Conservation (phyloP, 2,113 vertebrate genomes). For the Nannospalax galili region DNA sequence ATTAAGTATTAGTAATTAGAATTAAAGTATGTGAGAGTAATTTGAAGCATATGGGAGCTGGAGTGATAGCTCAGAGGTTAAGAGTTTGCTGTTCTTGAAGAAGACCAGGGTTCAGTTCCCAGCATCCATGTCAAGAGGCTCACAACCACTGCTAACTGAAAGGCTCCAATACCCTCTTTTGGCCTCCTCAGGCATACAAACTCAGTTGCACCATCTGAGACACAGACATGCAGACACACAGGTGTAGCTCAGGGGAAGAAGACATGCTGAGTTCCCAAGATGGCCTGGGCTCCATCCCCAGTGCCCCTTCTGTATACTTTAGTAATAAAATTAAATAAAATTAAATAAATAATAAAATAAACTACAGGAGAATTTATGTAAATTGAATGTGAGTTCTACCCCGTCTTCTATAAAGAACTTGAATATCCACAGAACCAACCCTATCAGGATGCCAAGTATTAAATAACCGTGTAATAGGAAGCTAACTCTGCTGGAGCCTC, state of each 20-base stretch:
- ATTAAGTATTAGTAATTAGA: background rate
- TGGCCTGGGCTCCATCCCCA: background rate
- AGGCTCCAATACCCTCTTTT: no score
- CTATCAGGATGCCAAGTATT: background rate
- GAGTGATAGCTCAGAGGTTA: background rate
- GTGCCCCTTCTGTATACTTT: background rate
- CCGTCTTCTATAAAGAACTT: background rate
- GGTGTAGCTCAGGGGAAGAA: background rate
- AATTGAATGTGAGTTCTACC: background rate
- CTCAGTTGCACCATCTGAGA: background rate
- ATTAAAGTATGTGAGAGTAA: background rate
- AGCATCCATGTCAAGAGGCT: background rate
- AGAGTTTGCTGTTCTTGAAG: background rate
- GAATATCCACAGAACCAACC: background rate
- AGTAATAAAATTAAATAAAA: background rate
- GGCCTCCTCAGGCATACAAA: background rate
- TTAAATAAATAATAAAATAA: background rate
- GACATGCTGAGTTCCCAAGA: background rate
- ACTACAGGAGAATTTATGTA: background rate
- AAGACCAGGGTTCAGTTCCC: no score
- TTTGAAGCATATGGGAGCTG: background rate
- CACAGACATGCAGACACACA: background rate
- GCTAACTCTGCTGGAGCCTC: background rate
- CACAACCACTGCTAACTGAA: background rate
- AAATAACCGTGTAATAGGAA: slow-evolving; percentile 23